These are phyloP conservation scores for Heterotilapia buettikoferi DNA, from an alignment of 2,113 vertebrate species.

Conservation along the genomic window DNA sequence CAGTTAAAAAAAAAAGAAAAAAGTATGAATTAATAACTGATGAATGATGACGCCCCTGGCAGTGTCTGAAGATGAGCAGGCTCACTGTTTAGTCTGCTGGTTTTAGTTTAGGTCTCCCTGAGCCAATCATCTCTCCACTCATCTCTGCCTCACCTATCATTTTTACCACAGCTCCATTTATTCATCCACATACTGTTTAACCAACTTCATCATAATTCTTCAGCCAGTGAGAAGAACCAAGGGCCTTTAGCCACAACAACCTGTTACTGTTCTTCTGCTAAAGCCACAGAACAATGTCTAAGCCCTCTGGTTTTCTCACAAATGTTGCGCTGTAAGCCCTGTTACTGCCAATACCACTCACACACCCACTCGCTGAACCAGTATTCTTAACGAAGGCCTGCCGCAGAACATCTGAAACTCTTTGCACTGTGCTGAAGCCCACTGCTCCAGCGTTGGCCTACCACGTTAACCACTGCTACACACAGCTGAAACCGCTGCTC, in stretches of 20 bases:
- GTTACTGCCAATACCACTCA: conserved; percentile 38
- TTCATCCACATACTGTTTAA: not conserved
- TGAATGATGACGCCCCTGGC: conserved; percentile 43
- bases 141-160: conserved; percentile 26
- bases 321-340: not conserved
- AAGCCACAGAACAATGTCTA: conserved; percentile 40
- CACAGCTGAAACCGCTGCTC: conserved; percentile 59
- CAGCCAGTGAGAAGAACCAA: not conserved
- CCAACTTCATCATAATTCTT: not conserved
- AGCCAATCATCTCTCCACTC: conserved; percentile 26
- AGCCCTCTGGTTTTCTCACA: conserved; percentile 20
- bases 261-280: conserved; percentile 26
- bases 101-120: conserved; percentile 28
- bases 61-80: conserved; percentile 23
- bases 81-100: conserved; percentile 55
- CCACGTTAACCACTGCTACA: conserved; percentile 64
- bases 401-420: conserved; percentile 51
- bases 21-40: conserved; percentile 54
- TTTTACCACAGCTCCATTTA: conserved; percentile 21
- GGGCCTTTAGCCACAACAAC: conserved; percentile 36
- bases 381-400: conserved; percentile 20
- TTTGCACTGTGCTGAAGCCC: conserved; percentile 34
- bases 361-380: conserved; percentile 44
- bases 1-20: conserved; percentile 26
- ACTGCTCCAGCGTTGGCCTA: conserved; percentile 47